phyloP scores from a whole-genome alignment of 2,113 vertebrate species.

The Stigmatopora nigra region DNA sequence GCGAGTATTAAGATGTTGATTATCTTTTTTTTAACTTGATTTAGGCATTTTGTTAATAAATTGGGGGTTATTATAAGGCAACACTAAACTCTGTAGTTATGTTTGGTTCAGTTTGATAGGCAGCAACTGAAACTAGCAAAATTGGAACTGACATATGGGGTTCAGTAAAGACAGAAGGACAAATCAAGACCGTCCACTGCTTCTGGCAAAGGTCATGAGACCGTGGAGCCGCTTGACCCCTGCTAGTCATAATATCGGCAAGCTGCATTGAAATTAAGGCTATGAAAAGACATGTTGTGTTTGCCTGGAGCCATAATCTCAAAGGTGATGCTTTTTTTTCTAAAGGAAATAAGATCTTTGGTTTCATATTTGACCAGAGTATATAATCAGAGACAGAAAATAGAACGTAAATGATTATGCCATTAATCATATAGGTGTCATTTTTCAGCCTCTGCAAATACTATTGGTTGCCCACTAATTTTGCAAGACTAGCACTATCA shows the following conservation, averaged over 20 bases:
- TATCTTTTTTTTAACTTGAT: constrained; percentile 21
- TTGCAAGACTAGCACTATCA: constrained; percentile 49
- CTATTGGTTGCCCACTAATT: constrained; percentile 50
- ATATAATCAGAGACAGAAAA: constrained; percentile 44
- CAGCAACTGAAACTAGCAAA: constrained; percentile 33
- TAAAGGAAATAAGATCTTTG: constrained; percentile 41
- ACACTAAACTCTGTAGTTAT: constrained; percentile 23
- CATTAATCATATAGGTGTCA: constrained; percentile 28
- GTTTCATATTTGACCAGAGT: constrained; percentile 45
- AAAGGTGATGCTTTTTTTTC: background rate
- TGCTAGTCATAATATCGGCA: constrained; percentile 48
- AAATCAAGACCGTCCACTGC: constrained; percentile 38
- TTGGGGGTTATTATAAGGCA: constrained; percentile 31
- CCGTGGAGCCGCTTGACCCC: constrained; percentile 34
- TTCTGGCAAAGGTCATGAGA: constrained; percentile 41
- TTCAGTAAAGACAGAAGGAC: constrained; percentile 35
- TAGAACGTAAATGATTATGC: constrained; percentile 31
- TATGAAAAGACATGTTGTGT: constrained; percentile 33
- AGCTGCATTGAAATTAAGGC: constrained; percentile 32
- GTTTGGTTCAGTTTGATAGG: constrained; percentile 43
- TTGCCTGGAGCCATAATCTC: constrained; percentile 37
- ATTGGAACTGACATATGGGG: constrained; percentile 22
- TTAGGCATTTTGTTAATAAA: constrained; percentile 14
- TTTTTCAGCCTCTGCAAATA: constrained; percentile 33
- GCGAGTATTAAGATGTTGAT: background rate